Base-by-base conservation (phyloP, 2,888 invertebrate genomes). In the Pachymerium ferrugineum region DNA sequence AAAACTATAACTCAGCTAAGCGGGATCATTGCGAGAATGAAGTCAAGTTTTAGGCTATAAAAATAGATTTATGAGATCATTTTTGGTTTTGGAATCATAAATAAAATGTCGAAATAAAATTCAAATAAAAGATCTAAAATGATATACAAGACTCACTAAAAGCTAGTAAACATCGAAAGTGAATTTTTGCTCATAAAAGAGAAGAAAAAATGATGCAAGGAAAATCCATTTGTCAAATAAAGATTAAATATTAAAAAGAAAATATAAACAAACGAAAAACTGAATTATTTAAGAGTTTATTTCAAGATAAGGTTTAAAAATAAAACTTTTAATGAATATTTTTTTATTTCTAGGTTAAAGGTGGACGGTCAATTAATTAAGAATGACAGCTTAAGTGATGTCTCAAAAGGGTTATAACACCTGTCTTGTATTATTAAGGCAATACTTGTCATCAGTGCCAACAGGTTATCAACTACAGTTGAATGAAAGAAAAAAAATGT, bases 321-420 rank as follows among this genome's bases (percentile, higher is more conserved):
- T 62, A 10, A 25, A 62, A 8, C 8, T 22, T 62, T 62, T 62
- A 62, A 62, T 62, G 14, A 25, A 10, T n/a, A n/a, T n/a, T n/a
- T n/a, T n/a, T n/a, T n/a, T n/a, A 62, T 62, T 62, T 62, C 4
- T 8, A 28, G 28, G 25, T 62, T 25, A 25, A n/a, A 62, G 3
- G 12, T 25, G 28, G 25, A 12, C 25, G 4, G 28, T 62, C 28
- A 62, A 62, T 62, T 62, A 28, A 62, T 62, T 62, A 62, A 62
- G 28, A 62, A 62, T 62, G 62, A 62, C 62, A 22, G 62, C 62
- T 62, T 62, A 62, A 62, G 62, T 62, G 62, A 28, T 10, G 28
- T 28, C 12, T 62, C 62, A 62, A 62, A 62, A 62, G 62, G 62
- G 62, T 62, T 62, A 62, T 28, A 22, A 62, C 62, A 62, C 62